Evolutionary conservation across 2,113 vertebrate species (phyloP).

Genomic region (Pelusios castaneus): DNA sequence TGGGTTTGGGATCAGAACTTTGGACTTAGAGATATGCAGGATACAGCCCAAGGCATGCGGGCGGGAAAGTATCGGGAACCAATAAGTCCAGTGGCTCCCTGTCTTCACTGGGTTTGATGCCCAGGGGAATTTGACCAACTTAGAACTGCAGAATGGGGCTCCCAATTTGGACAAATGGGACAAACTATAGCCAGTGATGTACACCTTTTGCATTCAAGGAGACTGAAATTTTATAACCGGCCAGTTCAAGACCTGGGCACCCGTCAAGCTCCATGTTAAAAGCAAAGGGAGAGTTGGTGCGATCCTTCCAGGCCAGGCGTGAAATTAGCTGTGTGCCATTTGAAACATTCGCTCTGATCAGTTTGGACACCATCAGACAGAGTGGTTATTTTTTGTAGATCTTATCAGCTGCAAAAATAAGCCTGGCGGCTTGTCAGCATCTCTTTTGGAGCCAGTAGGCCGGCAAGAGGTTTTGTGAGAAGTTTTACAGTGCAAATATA

Average conservation of each 20-base stretch:
- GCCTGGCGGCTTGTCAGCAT: not conserved
- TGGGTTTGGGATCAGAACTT: not conserved
- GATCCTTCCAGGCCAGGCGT: not conserved
- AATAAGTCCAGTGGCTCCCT: not conserved
- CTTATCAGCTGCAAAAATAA: not conserved
- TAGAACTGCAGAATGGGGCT: not conserved
- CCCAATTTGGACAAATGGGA: not conserved
- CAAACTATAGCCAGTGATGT: not conserved
- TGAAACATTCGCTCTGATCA: not conserved
- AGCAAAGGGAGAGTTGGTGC: not conserved
- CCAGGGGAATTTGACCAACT: not conserved
- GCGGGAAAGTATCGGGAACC: not conserved
- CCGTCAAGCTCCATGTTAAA: not conserved
- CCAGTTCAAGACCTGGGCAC: not conserved
- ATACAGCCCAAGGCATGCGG: not conserved
- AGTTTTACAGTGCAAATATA: not conserved
- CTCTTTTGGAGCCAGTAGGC: not conserved
- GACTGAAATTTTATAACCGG: not conserved
- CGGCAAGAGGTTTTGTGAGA: not conserved
- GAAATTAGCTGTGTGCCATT: not conserved
- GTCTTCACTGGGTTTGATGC: not conserved
- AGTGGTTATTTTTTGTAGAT: not conserved
- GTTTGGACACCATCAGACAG: not conserved
- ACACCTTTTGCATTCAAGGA: not conserved
- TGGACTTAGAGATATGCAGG: not conserved